Percentiles rank a stretch among this genome's conserved stretches.
These are phyloP conservation scores for Astyanax mexicanus DNA, from an alignment of 2,797 vertebrate species.

Conservation along the genomic window DNA sequence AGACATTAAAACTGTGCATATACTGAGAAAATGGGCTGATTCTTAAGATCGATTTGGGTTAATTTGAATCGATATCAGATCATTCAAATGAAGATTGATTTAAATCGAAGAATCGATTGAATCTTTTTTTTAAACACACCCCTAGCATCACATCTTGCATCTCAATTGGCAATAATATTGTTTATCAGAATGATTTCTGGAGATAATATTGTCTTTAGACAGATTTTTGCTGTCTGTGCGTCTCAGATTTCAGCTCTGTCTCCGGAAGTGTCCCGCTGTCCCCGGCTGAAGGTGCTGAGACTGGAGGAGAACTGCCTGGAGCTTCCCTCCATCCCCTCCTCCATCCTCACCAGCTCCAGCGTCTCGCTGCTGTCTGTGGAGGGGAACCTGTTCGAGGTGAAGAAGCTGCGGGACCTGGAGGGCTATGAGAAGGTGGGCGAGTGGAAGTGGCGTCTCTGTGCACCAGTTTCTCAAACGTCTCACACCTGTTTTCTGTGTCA, in stretches of 20 bases:
- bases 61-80: no score
- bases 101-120: no score
- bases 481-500: not conserved
- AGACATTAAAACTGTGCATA: no score
- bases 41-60: no score
- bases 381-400: slow-evolving; percentile 97
- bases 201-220: no score
- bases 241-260: slow-evolving; percentile 49
- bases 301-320: slow-evolving; percentile 98
- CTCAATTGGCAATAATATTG: no score
- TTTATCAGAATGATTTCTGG: no score
- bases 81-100: no score
- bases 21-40: no score
- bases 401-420: slow-evolving; percentile 88
- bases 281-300: slow-evolving; percentile 94
- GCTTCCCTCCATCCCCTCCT: slow-evolving; percentile 87
- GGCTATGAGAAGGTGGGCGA: slow-evolving; percentile 91
- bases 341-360: slow-evolving; percentile 89
- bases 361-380: slow-evolving; percentile 94
- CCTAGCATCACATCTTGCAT: no score
- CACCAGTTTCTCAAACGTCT: not conserved
- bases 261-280: slow-evolving; percentile 85
- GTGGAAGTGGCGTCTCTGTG: not conserved
- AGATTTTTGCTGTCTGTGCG: no score
- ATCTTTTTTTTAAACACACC: no score